Percentiles rank a stretch among this genome's conserved stretches.
Conservation (phyloP, 2,113 vertebrate species). For the Porphyrio hochstetteri region DNA sequence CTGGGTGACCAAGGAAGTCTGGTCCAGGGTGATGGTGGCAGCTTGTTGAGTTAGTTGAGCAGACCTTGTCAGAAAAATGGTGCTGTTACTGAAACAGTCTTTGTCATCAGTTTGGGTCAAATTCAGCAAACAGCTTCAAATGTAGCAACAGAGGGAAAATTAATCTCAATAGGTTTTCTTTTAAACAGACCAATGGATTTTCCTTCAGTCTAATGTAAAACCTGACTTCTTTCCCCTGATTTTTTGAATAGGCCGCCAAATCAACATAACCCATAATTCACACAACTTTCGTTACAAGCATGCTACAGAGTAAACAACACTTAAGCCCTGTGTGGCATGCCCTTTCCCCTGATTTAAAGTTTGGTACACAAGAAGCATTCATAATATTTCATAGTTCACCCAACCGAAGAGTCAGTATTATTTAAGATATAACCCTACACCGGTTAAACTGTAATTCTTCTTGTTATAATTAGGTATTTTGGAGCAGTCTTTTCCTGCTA, state of each 20-base stretch:
- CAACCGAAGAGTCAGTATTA: background rate
- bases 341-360: background rate
- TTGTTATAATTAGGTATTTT: background rate
- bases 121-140: background rate
- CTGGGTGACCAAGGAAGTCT: background rate
- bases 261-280: background rate
- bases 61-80: background rate
- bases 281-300: background rate
- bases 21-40: background rate
- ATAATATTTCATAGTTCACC: background rate
- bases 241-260: background rate
- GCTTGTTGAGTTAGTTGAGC: background rate
- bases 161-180: background rate
- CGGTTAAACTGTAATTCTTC: background rate
- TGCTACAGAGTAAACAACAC: background rate
- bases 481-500: background rate
- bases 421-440: background rate
- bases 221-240: background rate
- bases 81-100: background rate
- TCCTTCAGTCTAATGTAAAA: background rate
- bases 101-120: background rate
- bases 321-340: background rate
- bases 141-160: background rate
- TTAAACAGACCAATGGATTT: background rate
- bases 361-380: background rate